These are phyloP conservation scores for Biston betularia DNA, from an alignment of 2,888 invertebrate genomes.

Conservation along the genomic window DNA sequence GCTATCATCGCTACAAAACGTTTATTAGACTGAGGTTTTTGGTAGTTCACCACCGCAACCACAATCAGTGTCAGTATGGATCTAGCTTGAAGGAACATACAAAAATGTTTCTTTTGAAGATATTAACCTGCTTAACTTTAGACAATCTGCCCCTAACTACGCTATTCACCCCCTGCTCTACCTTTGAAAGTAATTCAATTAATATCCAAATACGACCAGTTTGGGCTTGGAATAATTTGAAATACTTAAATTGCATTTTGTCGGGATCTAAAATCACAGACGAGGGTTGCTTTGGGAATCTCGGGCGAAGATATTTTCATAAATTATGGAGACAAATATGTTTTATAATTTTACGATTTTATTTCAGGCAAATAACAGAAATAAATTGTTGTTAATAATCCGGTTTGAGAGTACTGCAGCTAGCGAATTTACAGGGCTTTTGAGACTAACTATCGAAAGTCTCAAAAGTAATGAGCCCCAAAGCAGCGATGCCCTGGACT, in stretches of 20 bases:
- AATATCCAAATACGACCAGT: constrained; percentile 25
- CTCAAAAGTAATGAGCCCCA: no score
- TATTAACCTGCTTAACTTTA: neutral
- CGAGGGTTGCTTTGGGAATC: constrained; percentile 1
- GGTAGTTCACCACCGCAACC: no score
- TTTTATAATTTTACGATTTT: neutral
- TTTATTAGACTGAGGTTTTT: no score
- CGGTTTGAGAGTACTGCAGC: no score
- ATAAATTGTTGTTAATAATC: no score
- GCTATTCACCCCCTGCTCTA: constrained; percentile 4
- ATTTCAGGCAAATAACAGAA: no score
- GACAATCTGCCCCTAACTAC: neutral
- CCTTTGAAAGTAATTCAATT: constrained; percentile 28
- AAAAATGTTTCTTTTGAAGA: neutral
- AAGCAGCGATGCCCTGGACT: no score
- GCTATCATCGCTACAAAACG: no score
- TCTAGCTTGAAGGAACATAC: neutral
- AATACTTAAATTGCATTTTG: constrained; percentile 34
- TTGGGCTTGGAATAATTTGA: constrained; percentile 28
- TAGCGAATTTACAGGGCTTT: no score
- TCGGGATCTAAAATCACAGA: constrained; percentile 24
- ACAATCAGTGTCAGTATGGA: no score
- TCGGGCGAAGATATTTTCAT: neutral
- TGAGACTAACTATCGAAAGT: no score
- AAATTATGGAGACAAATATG: neutral